Base-by-base conservation (phyloP, 1,140 invertebrate species). In the Drosophila lini region DNA sequence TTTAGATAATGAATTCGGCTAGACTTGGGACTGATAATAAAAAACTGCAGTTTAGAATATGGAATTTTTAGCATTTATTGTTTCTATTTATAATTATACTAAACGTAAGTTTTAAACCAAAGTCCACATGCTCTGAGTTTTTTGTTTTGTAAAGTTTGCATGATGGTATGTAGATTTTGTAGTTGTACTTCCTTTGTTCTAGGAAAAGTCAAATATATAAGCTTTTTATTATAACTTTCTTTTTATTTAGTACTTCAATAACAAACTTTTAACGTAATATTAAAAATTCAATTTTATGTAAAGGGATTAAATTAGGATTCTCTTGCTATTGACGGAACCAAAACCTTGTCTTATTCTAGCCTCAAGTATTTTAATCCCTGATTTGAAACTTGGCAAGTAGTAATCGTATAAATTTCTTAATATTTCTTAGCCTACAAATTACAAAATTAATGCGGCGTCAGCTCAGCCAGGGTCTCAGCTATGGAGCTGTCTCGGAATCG, bases 401-500 rank as follows among this genome's bases (percentile, higher is more conserved):
- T n/a, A 9, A 22, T 19, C 15, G 28, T 13, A 31, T 28, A 57
- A 8, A 57, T 28, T 57, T 41, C 2, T 7, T 9, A 16, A 15
- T 40, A 41, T 57, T 11, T 28, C 11, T 28, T 10, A 31, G n/a
- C 11, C 8, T 61, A 36, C 1, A 6, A 15, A 36, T 6, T 36
- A 13, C n/a, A 40, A 63, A 52, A 31, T 70, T 90, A 91, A 50
- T 90, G 65, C 15, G 90, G 90, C 53, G 91, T 85, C 10, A 91
- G 55, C 44, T 85, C 86, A 6, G 90, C 91, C 58, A 91, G 60
- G 0, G 91, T 90, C 53, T 92, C 91, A 34, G 89, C 85, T 48
- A 92, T 92, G 41, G 80, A 74, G 58, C 89, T 92, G 48, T 92
- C 91, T 50, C 91, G 82, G 36, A 92, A 92, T 7, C 91, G 81